phyloP scores from a whole-genome alignment of 2,888 invertebrate genomes.

The Dasysyrphus albostriatus region DNA sequence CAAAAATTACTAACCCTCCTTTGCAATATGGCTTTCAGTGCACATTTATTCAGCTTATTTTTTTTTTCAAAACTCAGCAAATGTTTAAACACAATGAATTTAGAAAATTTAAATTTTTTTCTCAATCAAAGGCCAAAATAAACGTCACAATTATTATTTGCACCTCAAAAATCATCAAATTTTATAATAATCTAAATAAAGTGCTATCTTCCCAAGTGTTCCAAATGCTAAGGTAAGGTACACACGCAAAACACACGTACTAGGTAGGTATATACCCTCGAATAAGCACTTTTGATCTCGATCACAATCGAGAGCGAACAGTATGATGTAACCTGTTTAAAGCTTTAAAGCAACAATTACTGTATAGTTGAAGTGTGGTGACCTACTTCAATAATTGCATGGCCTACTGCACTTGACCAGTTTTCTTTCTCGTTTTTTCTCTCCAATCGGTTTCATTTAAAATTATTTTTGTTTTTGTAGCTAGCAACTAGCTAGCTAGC shows the following conservation, averaged over 20 bases:
- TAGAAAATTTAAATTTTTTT: neutral
- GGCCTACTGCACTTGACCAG: conserved; percentile 85
- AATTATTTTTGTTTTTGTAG: conserved; percentile 10
- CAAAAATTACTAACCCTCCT: too few species aligned
- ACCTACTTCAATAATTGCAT: conserved; percentile 83
- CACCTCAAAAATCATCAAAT: neutral
- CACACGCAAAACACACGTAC: conserved; percentile 1
- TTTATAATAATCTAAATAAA: neutral
- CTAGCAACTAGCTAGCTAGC: neutral
- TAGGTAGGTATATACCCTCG: neutral
- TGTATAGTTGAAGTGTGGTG: conserved; percentile 78
- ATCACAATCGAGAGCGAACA: conserved; percentile 54
- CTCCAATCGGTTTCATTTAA: conserved; percentile 35
- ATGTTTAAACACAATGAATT: neutral
- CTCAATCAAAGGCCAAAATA: neutral
- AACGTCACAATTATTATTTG: neutral
- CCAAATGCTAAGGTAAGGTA: conserved; percentile 10
- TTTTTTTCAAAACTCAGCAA: neutral
- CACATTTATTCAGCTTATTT: neutral
- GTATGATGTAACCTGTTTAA: conserved; percentile 66
- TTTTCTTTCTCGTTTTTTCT: conserved; percentile 81
- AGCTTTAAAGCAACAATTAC: conserved; percentile 77
- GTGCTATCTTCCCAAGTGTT: conserved; percentile 8
- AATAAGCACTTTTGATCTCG: conserved; percentile 65
- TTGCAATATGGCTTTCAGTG: too few species aligned